Evolutionary conservation across 2,888 invertebrate genomes (phyloP).

Genomic region (Pycnomerus fuliginosus): DNA sequence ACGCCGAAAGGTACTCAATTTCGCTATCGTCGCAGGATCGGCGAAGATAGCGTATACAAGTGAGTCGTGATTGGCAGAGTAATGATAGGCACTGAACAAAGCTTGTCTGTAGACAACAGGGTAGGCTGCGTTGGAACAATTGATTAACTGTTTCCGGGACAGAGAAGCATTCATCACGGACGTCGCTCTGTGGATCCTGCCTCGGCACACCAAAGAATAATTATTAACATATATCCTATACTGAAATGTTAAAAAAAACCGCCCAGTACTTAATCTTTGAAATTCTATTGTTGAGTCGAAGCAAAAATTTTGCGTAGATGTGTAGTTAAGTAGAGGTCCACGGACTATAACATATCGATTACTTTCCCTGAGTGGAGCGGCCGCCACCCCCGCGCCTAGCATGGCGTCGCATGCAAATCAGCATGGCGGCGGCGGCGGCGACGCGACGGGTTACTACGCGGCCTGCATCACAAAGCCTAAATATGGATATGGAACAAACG

Average conservation of each 20-base stretch:
- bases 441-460: constrained; percentile 63
- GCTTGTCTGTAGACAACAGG: constrained; percentile 48
- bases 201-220: too few relatives aligned
- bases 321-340: constrained; percentile 22
- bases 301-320: constrained; percentile 1
- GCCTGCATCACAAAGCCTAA: constrained; percentile 58
- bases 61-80: constrained; percentile 49
- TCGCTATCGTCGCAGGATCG: too few relatives aligned
- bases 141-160: constrained; percentile 53
- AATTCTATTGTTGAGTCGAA: too few relatives aligned
- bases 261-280: too few relatives aligned
- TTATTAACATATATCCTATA: too few relatives aligned
- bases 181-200: constrained; percentile 26
- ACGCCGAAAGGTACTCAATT: too few relatives aligned
- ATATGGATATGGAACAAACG: too few relatives aligned
- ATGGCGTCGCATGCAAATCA: constrained; percentile 65
- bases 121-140: constrained; percentile 45
- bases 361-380: constrained; percentile 50
- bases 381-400: constrained; percentile 52
- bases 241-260: too few relatives aligned
- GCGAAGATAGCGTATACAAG: too few relatives aligned
- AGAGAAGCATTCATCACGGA: constrained; percentile 50
- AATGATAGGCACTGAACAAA: constrained; percentile 52
- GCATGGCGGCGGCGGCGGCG: constrained; percentile 60
- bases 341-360: constrained; percentile 57